Base-by-base conservation (phyloP, 1,140 invertebrate species). In the Contarinia nasturtii region DNA sequence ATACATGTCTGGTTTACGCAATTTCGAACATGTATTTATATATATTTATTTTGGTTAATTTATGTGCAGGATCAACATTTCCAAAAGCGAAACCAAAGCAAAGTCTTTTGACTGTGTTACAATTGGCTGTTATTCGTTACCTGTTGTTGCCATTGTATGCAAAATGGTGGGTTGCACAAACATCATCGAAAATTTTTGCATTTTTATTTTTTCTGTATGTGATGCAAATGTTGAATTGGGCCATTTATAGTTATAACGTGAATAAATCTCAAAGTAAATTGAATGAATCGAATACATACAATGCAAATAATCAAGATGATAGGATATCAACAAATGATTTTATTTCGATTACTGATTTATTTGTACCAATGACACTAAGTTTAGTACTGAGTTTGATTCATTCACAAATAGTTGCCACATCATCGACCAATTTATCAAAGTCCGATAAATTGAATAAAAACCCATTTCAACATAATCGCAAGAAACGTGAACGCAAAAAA, bases 31-130 rank as follows among this genome's bases (percentile, higher is more conserved):
- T n/a, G n/a, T n/a, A n/a, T n/a, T n/a, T n/a, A n/a, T n/a, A n/a
- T n/a, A n/a, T n/a, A n/a, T n/a, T n/a, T n/a, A n/a, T 11, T 7
- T 10, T 15, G 38, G 7, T 12, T 12, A n/a, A 12, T 18, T 41
- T 41, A 7, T 10, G 7, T 41, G 7, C 58, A 91, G 87, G 88
- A 41, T 92, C 88, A 18, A 89, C 87, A 43, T 93, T 93, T 66
- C 80, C 88, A 5, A 95, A 93, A 72, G 82, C 86, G 8, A 93
- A 93, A 60, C 86, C 89, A 1, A 87, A 90, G 54, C 82, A 90
- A 66, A 81, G 86, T 44, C 72, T 91, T 55, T 71, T 80, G 11
- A 82, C 82, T 11, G 82, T 91, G 41, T 77, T 85, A 42, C 75
- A 80, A 55, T 74, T 84, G 55, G 86, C 86, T 5, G 65, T 88